Percentiles rank a stretch among this genome's conserved stretches.
Evolutionary conservation across 2,113 vertebrate genomes (phyloP).

Genomic region (Ameiurus melas): DNA sequence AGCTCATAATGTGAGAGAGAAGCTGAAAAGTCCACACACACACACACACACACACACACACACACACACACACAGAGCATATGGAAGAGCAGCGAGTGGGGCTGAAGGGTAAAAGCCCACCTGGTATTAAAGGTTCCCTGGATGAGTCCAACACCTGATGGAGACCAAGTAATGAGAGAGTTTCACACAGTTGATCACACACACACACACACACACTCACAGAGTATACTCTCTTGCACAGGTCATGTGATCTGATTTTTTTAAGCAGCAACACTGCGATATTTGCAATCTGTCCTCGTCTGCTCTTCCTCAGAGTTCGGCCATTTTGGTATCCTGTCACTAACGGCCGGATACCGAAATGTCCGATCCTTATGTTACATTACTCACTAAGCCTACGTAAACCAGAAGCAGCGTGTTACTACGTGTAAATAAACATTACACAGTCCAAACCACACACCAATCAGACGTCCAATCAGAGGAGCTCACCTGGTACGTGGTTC

Average conservation of each 20-base stretch:
- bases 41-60: constrained; percentile 12
- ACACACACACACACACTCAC: constrained; percentile 9
- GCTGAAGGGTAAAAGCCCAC: constrained; percentile 68
- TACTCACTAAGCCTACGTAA: not conserved
- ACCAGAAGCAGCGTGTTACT: not conserved
- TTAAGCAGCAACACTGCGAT: not conserved
- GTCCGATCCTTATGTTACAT: not conserved
- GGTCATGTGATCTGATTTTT: constrained; percentile 2
- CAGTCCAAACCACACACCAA: not conserved
- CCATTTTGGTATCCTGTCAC: not conserved
- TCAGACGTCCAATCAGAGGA: not conserved
- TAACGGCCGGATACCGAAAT: not conserved
- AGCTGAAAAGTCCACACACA: constrained; percentile 29
- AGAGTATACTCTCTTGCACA: not conserved
- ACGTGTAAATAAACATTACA: no score
- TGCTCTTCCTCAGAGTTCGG: not conserved
- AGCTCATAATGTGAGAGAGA: not conserved
- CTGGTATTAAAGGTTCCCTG: constrained; percentile 83
- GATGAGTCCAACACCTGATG: constrained; percentile 81
- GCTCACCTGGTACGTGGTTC: constrained; percentile 84
- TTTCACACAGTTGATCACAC: constrained; percentile 47
- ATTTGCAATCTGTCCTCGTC: not conserved
- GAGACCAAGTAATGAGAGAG: constrained; percentile 64
- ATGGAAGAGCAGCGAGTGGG: constrained; percentile 27
- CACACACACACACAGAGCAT: constrained; percentile 29